phyloP scores from a whole-genome alignment of 2,888 invertebrate genomes.

The Pristionchus arcanus region DNA sequence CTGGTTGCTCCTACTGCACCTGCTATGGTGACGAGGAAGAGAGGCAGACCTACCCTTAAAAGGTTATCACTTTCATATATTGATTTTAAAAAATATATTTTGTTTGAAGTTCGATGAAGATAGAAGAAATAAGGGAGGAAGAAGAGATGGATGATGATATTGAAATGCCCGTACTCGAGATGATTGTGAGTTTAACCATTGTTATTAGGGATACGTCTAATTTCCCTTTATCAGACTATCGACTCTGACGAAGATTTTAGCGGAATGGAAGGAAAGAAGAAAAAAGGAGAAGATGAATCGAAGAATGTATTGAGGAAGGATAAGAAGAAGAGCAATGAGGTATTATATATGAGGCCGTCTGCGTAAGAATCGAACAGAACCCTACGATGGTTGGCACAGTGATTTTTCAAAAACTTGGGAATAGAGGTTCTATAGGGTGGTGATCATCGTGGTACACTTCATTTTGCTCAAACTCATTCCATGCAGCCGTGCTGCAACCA shows the following conservation, averaged over 20 bases:
- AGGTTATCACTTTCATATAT: neutral
- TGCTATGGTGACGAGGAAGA: neutral
- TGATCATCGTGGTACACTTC: too few relatives aligned
- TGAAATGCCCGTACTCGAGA: constrained; percentile 15
- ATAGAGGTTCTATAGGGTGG: too few relatives aligned
- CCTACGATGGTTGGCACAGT: too few relatives aligned
- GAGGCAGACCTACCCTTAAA: neutral
- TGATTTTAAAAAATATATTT: neutral
- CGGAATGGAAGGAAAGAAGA: neutral
- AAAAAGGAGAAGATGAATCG: neutral
- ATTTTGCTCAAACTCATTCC: too few relatives aligned
- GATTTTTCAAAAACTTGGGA: too few relatives aligned
- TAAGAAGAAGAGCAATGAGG: neutral
- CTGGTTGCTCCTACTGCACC: neutral
- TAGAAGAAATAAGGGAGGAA: neutral
- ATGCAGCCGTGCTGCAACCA: too few relatives aligned
- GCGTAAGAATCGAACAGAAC: too few relatives aligned
- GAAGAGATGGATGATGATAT: neutral
- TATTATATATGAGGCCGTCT: too few relatives aligned
- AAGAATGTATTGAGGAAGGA: neutral
- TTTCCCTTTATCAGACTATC: neutral
- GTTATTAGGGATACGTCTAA: neutral
- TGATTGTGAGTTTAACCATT: neutral
- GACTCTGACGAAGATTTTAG: neutral
- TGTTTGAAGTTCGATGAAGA: neutral